Base-by-base conservation (phyloP, 2,113 vertebrate genomes). In the Columbina picui region DNA sequence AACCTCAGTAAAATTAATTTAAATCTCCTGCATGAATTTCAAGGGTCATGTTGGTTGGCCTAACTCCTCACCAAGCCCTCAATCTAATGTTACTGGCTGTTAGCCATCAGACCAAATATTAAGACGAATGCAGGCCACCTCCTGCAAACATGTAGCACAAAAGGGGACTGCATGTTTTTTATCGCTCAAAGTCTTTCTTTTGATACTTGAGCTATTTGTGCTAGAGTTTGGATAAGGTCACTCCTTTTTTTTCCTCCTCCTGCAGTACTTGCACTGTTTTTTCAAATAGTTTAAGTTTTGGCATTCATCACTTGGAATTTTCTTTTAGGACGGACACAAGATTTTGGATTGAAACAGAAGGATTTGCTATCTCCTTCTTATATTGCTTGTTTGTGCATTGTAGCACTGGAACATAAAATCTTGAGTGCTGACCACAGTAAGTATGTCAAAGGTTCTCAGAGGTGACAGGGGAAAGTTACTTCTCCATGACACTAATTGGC, bases 351-450 rank as follows among this genome's bases (percentile, higher is more conserved):
- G 41, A 86, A 85, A 50, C 12, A 10, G 10, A 6, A 73, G 36
- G 63, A 59, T 89, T 65, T 89, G n/a, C 4, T 45, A 18, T 39
- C 17, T 60, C 18, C 59, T 67, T 60, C n/a, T 64, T 56, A 21
- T 0, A 1, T 32, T n/a, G 43, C 25, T 73, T 1, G 2, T 26
- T 79, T 92, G 82, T 61, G 10, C 22, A 3, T 10, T 60, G 21
- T 38, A 75, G 22, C 36, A 10, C 14, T 68, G 32, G 29, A 81
- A 82, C 0, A 0, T 36, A 43, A 64, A 32, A 12, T 38, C 30
- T 57, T 16, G 6, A 75, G 15, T 15, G 6, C n/a, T 64, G 74
- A 64, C 15, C 16, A 3, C 1, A 1, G 23, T 43, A 89, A 87
- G 45, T 34, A 30, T 3, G 7, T 71, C 30, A 32, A 90, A 94